Conservation (phyloP, 2,797 vertebrate species). For the Gambusia yucatana region DNA sequence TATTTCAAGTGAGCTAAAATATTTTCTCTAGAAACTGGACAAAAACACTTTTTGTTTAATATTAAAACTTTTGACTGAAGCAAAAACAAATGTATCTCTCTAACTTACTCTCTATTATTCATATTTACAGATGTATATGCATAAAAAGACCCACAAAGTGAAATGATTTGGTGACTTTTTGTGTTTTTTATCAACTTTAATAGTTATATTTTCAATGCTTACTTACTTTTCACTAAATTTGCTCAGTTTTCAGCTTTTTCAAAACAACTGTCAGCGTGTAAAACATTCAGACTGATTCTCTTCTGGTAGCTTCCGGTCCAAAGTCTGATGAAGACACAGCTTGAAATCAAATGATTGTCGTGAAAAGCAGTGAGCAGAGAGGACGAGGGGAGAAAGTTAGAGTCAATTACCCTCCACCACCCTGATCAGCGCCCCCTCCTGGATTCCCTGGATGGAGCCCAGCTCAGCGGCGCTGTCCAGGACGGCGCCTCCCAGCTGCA, state of each 20-base stretch:
- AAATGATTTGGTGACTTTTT: background rate
- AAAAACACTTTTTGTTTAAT: background rate
- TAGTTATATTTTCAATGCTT: background rate
- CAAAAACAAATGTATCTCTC: background rate
- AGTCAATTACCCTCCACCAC: slow-evolving; percentile 89
- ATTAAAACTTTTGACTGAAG: background rate
- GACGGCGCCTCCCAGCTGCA: slow-evolving; percentile 87
- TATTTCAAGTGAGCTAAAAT: no score
- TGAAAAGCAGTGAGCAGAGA: background rate
- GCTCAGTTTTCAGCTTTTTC: background rate
- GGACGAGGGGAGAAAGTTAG: slow-evolving; percentile 2
- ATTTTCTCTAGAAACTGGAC: no score
- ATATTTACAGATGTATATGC: background rate
- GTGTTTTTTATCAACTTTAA: background rate
- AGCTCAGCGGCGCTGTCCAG: slow-evolving; percentile 90
- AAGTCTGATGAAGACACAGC: background rate
- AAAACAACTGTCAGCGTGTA: background rate
- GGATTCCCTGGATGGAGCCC: slow-evolving; percentile 85
- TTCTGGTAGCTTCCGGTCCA: background rate
- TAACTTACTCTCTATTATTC: background rate
- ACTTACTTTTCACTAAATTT: background rate
- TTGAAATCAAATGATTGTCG: background rate
- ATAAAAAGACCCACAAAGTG: background rate
- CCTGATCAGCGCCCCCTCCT: slow-evolving; percentile 87
- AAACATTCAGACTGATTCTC: background rate